These are phyloP conservation scores for Chironomus tentans DNA, from an alignment of 2,888 invertebrate genomes.

Conservation along the genomic window DNA sequence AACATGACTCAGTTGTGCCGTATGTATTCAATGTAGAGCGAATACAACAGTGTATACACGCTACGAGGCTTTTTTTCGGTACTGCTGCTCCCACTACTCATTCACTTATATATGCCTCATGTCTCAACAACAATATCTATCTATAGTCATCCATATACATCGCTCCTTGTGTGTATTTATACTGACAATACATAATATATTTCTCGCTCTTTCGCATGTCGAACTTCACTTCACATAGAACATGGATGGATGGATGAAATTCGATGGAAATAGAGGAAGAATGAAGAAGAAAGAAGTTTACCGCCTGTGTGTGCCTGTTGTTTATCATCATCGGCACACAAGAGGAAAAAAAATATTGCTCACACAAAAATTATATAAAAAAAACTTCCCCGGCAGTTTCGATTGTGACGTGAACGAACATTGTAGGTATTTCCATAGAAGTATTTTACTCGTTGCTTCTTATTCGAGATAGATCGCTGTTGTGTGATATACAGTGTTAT, in stretches of 20 bases:
- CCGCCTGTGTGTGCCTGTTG: not conserved
- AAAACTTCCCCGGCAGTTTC: not conserved
- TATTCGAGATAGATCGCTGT: no score
- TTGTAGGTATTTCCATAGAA: not conserved
- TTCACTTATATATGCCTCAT: not conserved
- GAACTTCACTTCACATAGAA: not conserved
- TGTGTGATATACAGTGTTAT: no score
- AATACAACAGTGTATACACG: not conserved
- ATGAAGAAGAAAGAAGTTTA: not conserved
- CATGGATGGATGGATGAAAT: not conserved
- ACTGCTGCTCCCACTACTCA: not conserved
- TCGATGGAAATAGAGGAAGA: not conserved
- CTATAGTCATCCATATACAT: not conserved
- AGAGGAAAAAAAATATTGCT: not conserved
- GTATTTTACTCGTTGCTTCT: no score
- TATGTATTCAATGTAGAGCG: no score
- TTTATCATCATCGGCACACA: not conserved
- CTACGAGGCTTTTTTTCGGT: not conserved
- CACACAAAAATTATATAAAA: not conserved
- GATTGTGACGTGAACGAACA: not conserved
- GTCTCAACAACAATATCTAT: not conserved
- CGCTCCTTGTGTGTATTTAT: not conserved
- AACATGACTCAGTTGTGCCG: no score
- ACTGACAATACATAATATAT: not conserved
- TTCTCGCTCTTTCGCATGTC: not conserved